These are phyloP conservation scores for Copsychus sechellarum DNA, from an alignment of 2,113 vertebrate genomes.

Conservation along the genomic window DNA sequence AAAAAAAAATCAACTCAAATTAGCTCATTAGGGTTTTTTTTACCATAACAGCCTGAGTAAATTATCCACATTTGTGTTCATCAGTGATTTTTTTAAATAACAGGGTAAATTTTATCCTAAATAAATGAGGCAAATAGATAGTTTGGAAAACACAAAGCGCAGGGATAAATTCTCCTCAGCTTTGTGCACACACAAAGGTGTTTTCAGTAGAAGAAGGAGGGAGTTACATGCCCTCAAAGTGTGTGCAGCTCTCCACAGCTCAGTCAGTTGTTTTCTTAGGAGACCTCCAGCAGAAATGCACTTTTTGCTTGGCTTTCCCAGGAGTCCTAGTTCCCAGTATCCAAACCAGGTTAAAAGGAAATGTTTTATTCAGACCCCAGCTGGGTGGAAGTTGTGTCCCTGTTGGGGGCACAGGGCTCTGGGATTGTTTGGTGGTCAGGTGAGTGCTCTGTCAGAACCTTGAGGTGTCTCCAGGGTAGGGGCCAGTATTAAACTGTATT, in stretches of 20 bases:
- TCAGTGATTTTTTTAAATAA: neutral
- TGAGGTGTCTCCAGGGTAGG: neutral
- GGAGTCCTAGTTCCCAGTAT: neutral
- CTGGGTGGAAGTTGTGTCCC: neutral
- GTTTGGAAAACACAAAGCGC: neutral
- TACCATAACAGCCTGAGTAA: neutral
- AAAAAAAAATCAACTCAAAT: neutral
- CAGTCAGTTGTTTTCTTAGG: neutral
- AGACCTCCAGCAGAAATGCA: neutral
- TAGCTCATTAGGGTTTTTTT: neutral
- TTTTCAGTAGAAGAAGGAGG: neutral
- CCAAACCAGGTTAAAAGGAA: neutral
- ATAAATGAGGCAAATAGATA: neutral
- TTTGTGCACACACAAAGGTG: neutral
- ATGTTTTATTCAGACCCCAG: neutral
- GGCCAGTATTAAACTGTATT: neutral
- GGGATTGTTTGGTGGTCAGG: neutral
- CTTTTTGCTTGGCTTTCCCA: neutral
- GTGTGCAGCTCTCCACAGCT: neutral
- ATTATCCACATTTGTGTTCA: neutral
- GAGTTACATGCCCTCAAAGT: rapidly evolving
- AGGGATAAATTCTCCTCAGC: neutral
- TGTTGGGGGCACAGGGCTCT: neutral
- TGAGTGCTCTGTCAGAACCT: neutral
- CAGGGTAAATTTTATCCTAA: neutral